A percentile compares a stretch with the other conserved stretches of the same genome.
Conservation (phyloP, 2,113 vertebrate genomes). For the Arvicanthis niloticus region DNA sequence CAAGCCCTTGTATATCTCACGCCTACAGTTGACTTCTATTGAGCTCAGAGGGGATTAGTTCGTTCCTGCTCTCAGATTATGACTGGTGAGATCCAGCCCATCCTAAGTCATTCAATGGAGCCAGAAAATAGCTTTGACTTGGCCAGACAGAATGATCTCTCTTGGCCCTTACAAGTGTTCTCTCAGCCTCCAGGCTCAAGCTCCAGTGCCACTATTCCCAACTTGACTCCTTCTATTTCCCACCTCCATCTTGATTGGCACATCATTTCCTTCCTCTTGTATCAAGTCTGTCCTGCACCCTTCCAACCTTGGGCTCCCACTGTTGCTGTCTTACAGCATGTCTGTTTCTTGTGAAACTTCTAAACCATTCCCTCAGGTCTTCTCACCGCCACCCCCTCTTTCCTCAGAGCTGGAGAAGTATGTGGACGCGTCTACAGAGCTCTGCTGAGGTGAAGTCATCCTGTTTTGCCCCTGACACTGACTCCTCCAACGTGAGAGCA, state of each 20-base stretch:
- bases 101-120: neutral
- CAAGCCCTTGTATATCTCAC: neutral
- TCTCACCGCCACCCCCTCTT: neutral
- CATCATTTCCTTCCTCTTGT: neutral
- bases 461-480: neutral
- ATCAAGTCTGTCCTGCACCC: neutral
- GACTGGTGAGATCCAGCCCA: neutral
- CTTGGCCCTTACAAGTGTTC: neutral
- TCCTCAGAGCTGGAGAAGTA: neutral
- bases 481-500: neutral
- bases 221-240: neutral
- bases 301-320: neutral
- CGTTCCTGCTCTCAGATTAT: neutral
- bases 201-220: neutral
- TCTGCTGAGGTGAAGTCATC: neutral
- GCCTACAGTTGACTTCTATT: neutral
- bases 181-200: neutral
- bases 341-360: neutral
- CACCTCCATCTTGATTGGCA: neutral
- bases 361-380: neutral
- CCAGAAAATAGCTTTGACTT: neutral
- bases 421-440: neutral
- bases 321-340: neutral
- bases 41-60: neutral
- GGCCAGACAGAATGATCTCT: neutral